A percentile compares a stretch with the other conserved stretches of the same genome.
Evolutionary conservation across 2,113 vertebrate species (phyloP).

Genomic region (Coryphaenoides rupestris): DNA sequence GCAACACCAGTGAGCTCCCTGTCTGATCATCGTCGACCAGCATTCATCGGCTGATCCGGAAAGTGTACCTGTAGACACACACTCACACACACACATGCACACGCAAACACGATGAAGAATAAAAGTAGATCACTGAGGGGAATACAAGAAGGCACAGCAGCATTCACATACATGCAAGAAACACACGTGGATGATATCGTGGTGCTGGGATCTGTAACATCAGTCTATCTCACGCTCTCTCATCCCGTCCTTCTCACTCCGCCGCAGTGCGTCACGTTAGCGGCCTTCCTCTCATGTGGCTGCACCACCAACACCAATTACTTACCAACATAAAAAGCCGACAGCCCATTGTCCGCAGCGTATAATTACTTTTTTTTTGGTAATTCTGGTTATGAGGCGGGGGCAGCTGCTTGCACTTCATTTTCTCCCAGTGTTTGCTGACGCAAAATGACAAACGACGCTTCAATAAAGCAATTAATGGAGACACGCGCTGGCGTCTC

Average conservation of each 20-base stretch:
- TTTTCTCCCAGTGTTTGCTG: constrained; percentile 65
- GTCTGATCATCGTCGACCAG: constrained; percentile 66
- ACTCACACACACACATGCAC: constrained; percentile 9
- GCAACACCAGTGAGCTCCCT: constrained; percentile 63
- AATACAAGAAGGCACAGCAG: not conserved
- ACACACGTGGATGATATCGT: constrained; percentile 14
- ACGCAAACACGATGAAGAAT: not conserved
- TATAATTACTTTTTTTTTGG: constrained; percentile 18
- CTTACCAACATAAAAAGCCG: constrained; percentile 74
- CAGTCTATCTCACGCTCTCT: constrained; percentile 41
- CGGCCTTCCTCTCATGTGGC: constrained; percentile 61
- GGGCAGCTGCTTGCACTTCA: constrained; percentile 54
- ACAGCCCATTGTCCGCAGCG: constrained; percentile 42
- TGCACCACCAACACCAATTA: constrained; percentile 75
- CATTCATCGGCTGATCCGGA: constrained; percentile 65
- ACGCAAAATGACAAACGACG: constrained; percentile 68
- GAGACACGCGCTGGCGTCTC: constrained; percentile 42
- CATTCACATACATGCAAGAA: no score
- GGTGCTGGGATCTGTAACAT: constrained; percentile 50
- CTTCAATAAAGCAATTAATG: constrained; percentile 71
- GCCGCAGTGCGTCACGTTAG: constrained; percentile 69
- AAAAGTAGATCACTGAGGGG: not conserved
- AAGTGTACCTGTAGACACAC: constrained; percentile 50
- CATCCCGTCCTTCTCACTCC: no score
- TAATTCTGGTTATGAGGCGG: constrained; percentile 60